phyloP scores from a whole-genome alignment of 2,797 vertebrate species.

The Molossus molossus region DNA sequence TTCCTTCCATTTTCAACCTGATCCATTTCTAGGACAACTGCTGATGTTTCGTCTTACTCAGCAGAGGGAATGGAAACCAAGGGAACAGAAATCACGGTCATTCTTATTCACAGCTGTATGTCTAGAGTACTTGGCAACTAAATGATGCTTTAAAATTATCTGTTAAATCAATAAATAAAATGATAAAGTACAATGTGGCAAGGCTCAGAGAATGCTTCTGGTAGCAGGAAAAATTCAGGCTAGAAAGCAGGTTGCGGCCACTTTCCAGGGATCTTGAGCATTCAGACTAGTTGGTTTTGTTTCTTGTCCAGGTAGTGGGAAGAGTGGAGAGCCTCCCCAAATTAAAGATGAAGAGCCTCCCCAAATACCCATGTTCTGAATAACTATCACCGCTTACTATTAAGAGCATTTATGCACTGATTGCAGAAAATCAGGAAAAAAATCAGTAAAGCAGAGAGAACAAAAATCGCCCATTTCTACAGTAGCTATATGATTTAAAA shows the following conservation, averaged over 20 bases:
- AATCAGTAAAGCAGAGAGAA: neutral
- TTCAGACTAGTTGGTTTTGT: neutral
- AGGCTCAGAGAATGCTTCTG: neutral
- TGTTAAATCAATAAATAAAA: constrained; percentile 32
- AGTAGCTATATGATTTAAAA: neutral
- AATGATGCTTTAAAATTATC: neutral
- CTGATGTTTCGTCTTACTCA: neutral
- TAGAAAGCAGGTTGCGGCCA: neutral
- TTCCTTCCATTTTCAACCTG: neutral
- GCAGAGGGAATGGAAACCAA: neutral
- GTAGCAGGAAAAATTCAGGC: neutral
- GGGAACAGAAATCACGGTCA: neutral
- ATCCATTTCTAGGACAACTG: neutral
- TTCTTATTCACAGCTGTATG: neutral
- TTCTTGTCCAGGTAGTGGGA: neutral
- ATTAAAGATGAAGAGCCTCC: neutral
- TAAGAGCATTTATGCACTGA: neutral
- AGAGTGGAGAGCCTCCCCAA: too few relatives aligned
- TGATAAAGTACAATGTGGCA: neutral
- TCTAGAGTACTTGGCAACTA: neutral
- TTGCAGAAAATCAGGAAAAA: neutral
- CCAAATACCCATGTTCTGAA: neutral
- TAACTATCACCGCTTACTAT: neutral
- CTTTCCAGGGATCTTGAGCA: neutral
- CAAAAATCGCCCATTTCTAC: neutral